phyloP scores from a whole-genome alignment of 2,113 vertebrate genomes.

The Mastomys coucha region DNA sequence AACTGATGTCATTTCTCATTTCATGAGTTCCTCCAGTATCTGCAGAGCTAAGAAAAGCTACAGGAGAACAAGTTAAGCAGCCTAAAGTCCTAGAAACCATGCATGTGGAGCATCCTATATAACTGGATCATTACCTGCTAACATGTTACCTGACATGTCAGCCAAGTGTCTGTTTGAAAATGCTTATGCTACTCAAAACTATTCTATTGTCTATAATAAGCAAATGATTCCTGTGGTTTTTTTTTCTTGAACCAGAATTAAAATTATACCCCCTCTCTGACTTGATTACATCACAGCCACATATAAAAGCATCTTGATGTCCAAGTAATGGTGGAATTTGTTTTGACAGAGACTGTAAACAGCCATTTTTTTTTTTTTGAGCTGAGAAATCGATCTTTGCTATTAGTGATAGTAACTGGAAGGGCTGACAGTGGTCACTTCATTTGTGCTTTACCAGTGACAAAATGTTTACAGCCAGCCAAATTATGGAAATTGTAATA shows the following conservation, averaged over 20 bases:
- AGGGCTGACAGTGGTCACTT: not conserved
- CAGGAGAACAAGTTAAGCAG: not conserved
- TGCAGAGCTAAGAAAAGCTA: not conserved
- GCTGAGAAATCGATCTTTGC: not conserved
- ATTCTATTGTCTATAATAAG: constrained; percentile 37
- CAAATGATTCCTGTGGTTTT: not conserved
- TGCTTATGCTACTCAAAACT: constrained; percentile 3
- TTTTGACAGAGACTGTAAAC: not conserved
- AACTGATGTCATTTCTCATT: not conserved
- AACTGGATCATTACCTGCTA: not conserved
- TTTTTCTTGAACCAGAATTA: not conserved
- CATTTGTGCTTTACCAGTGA: not conserved
- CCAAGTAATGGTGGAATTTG: not conserved
- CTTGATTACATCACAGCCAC: constrained; percentile 40
- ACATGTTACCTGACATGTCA: not conserved
- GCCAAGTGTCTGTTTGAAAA: not conserved
- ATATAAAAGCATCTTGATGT: constrained; percentile 46
- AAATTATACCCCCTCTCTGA: constrained; percentile 22
- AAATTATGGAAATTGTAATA: constrained; percentile 19
- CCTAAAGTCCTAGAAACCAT: not conserved
- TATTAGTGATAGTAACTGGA: not conserved
- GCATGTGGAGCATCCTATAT: not conserved
- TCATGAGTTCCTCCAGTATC: not conserved
- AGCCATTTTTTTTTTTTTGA: not conserved
- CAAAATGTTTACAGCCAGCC: not conserved